Conservation (phyloP, 2,113 vertebrate species). For the Aegithalos caudatus region DNA sequence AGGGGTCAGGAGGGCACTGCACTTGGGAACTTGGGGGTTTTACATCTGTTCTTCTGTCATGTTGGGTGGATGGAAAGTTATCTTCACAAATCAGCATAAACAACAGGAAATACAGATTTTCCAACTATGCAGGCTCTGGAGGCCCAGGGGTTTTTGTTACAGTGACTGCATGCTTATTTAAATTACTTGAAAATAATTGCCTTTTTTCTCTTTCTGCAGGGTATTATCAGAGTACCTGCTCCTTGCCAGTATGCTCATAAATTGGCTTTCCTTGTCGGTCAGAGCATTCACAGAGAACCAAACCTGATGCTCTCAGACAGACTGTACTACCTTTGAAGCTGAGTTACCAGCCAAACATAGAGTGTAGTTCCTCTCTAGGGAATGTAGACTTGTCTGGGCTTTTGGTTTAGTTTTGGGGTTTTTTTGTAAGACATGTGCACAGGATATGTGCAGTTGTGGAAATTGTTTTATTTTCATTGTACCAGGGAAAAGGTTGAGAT, state of each 20-base stretch:
- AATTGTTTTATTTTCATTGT: background rate
- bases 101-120: background rate
- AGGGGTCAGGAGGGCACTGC: background rate
- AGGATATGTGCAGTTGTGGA: background rate
- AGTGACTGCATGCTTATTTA: background rate
- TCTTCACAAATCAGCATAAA: background rate
- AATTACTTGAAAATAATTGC: background rate
- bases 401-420: background rate
- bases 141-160: background rate
- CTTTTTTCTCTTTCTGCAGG: conserved; percentile 63
- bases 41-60: background rate
- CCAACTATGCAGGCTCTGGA: background rate
- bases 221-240: conserved; percentile 89
- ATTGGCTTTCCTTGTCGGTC: conserved; percentile 91
- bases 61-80: background rate
- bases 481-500: background rate
- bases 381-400: background rate
- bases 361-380: background rate
- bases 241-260: conserved; percentile 97
- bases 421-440: rapidly evolving
- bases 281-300: conserved; percentile 89
- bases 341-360: background rate
- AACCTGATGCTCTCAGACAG: conserved; percentile 77
- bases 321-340: conserved; percentile 87
- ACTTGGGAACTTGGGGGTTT: rapidly evolving